Evolutionary conservation across 1,140 invertebrate species (phyloP), one percentile per base, ranked within the genome.

Genomic region (Phthorimaea operculella): DNA sequence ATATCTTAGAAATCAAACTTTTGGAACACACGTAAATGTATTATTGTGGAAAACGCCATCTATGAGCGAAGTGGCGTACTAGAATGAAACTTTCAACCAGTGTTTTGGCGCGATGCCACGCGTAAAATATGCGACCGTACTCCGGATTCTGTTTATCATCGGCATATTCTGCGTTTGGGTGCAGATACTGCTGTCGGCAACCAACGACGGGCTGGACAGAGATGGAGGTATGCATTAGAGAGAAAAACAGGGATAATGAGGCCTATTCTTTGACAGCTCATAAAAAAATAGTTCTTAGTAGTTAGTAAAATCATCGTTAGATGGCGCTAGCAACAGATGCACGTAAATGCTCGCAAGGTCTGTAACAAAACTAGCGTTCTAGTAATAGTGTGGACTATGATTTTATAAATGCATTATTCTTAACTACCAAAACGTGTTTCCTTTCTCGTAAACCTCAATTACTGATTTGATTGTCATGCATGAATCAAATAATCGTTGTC

Each of bases 111-210:
- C 36, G 47, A 73, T 83, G 79, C 81, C 81, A 42, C 69, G 81
- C 7, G 42, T 84, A 58, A 81, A 73, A 61, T 84, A 80, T 72
- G 72, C 67, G 11, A 74, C 78, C 1, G 62, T 81, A n/a, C 62
- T 79, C 5, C 68, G 81, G 11, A 69, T 75, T 16, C 50, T 84
- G 39, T 70, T 84, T 33, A 78, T 84, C 21, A 49, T 79, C 44
- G 76, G 71, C 5, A 68, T 82, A 8, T 68, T 84, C n/a, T 81
- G 77, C 55, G 42, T 82, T 1, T 84, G 81, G 81, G 60, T 82
- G 16, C 81, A 84, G 64, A 76, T 84, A 33, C 79, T 84, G 76
- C 65, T 84, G 44, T 73, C 79, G 0, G 77, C 80, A 7, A 70
- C 71, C 1, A 75, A 50, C 16, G 69, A 69, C 0, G 64, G 59